phyloP scores from a whole-genome alignment of 2,888 invertebrate genomes.

The Ganaspis brasiliensis region DNA sequence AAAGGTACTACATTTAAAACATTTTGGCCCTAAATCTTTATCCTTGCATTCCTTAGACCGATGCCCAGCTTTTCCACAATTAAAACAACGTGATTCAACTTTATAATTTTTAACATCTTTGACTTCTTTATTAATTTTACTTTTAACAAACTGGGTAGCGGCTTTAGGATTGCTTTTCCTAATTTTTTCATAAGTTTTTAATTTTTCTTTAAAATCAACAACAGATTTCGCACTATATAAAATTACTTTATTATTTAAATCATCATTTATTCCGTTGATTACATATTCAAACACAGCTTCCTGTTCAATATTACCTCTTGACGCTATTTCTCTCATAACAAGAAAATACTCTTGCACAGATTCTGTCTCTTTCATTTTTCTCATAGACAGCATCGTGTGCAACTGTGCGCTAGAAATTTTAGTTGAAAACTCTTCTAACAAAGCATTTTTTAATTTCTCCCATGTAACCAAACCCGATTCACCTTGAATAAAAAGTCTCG shows the following conservation, averaged over 20 bases:
- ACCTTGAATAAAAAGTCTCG: conserved; percentile 45
- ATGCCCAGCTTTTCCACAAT: conserved; percentile 43
- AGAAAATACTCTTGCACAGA: conserved; percentile 33
- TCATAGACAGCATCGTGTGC: conserved; percentile 3
- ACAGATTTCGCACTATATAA: conserved; percentile 14
- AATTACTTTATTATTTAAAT: conserved; percentile 3
- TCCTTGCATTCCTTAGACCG: conserved; percentile 25
- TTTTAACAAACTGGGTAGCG: not conserved
- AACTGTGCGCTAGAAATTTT: not conserved
- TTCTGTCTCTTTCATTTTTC: conserved; percentile 7
- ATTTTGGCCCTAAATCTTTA: too few species aligned
- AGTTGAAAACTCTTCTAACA: not conserved
- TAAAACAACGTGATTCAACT: conserved; percentile 23
- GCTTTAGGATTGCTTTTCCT: not conserved
- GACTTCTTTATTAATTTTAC: too few species aligned
- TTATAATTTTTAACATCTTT: too few species aligned
- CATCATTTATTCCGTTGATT: conserved; percentile 3
- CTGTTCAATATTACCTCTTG: conserved; percentile 19
- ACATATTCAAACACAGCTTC: conserved; percentile 29
- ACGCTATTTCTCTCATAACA: conserved; percentile 39
- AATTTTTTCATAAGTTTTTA: conserved; percentile 37
- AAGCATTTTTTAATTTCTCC: conserved; percentile 21
- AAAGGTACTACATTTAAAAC: too few species aligned
- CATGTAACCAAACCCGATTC: conserved; percentile 45
- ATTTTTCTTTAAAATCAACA: conserved; percentile 29